Percentiles rank a stretch among this genome's conserved stretches.
Conservation (phyloP, 2,888 invertebrate species). For the Prenolepis imparis region DNA sequence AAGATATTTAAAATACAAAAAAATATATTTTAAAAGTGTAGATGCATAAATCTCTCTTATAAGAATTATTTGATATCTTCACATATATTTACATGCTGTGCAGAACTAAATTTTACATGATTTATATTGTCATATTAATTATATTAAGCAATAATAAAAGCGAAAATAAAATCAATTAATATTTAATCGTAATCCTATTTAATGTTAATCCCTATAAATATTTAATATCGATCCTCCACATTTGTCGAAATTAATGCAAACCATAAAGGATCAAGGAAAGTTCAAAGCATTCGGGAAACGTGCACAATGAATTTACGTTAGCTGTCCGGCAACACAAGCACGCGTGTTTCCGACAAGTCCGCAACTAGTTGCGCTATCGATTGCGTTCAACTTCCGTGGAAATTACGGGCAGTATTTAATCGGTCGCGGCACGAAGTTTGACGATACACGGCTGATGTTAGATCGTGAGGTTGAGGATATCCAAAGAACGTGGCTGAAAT, state of each 20-base stretch:
- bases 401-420: constrained; percentile 45
- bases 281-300: constrained; percentile 38
- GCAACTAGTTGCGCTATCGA: constrained; percentile 52
- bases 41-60: not conserved
- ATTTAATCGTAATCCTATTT: no score
- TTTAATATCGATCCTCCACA: not conserved
- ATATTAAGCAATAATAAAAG: not conserved
- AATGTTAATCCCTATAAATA: not conserved
- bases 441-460: constrained; percentile 35
- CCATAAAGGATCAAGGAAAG: not conserved
- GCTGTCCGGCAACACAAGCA: constrained; percentile 22
- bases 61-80: not conserved
- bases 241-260: constrained; percentile 5
- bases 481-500: constrained; percentile 31
- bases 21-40: not conserved
- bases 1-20: not conserved
- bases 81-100: not conserved
- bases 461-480: not conserved
- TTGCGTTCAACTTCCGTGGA: constrained; percentile 47
- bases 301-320: constrained; percentile 42
- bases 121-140: not conserved
- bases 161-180: not conserved
- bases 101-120: not conserved
- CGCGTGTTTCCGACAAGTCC: constrained; percentile 38
- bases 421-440: constrained; percentile 27